Percentiles rank a stretch among this genome's conserved stretches.
Conservation (phyloP, 2,888 invertebrate species). For the Trypoxylon attenuatum region DNA sequence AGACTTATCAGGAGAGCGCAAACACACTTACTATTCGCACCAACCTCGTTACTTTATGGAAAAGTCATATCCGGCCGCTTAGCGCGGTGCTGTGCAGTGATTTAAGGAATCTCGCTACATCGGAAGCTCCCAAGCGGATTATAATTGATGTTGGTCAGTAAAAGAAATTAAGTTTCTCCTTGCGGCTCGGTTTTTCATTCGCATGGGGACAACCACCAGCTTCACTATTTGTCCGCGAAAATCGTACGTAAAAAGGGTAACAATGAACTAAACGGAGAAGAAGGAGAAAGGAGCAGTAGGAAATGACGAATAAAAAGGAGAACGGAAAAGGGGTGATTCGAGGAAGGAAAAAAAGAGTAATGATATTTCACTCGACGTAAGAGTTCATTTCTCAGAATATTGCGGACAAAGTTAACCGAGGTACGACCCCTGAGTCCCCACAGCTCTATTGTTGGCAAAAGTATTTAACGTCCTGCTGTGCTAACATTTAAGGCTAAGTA, state of each 20-base stretch:
- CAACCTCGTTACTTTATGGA: background rate
- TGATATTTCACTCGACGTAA: slow-evolving; percentile 13
- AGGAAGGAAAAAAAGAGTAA: slow-evolving; percentile 15
- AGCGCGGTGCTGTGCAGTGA: too few species aligned
- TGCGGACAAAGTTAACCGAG: slow-evolving; percentile 24
- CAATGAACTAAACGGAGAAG: slow-evolving; percentile 22
- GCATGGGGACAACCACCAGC: slow-evolving; percentile 5
- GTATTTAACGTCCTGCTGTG: background rate
- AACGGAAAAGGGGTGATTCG: background rate
- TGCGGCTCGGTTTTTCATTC: slow-evolving; percentile 44
- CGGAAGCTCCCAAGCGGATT: too few species aligned
- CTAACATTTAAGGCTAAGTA: too few species aligned
- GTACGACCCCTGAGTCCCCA: background rate
- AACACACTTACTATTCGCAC: background rate
- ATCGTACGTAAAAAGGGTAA: slow-evolving; percentile 12
- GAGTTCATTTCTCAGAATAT: slow-evolving; percentile 16
- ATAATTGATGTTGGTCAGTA: too few species aligned
- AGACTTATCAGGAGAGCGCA: background rate
- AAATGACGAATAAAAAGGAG: background rate
- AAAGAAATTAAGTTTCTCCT: slow-evolving; percentile 37
- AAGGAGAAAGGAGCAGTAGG: slow-evolving; percentile 2
- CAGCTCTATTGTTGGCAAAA: slow-evolving; percentile 4
- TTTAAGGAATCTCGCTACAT: too few species aligned
- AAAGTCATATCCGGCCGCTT: too few species aligned
- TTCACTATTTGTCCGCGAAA: background rate